These are phyloP conservation scores for Novumbra hubbsi DNA, from an alignment of 2,797 vertebrate genomes.

Conservation along the genomic window DNA sequence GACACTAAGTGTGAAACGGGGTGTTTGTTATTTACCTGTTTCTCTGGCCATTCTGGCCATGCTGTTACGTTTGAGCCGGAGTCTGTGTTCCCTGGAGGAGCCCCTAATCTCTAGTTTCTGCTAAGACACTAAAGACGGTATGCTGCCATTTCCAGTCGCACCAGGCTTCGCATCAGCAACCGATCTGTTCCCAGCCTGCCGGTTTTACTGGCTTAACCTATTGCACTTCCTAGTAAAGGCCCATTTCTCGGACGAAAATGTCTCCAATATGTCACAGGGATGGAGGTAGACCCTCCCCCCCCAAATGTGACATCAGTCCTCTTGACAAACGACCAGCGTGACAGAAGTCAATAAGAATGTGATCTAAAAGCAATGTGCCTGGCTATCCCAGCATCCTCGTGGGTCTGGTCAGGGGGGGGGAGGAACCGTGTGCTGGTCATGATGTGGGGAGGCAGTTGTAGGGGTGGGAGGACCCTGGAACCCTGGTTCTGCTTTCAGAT, in stretches of 20 bases:
- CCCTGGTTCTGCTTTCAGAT: conserved; percentile 44
- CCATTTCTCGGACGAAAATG: conserved; percentile 75
- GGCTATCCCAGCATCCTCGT: conserved; percentile 66
- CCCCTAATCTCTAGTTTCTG: conserved; percentile 45
- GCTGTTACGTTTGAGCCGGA: conserved; percentile 33
- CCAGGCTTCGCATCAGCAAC: conserved; percentile 47
- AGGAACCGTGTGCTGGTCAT: conserved; percentile 54
- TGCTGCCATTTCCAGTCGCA: conserved; percentile 35
- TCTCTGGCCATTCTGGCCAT: conserved; percentile 37
- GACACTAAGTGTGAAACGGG: background rate
- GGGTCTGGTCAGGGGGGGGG: conserved; percentile 46
- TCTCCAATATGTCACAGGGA: conserved; percentile 71
- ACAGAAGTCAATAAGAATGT: conserved; percentile 83
- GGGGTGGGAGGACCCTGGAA: conserved; percentile 56
- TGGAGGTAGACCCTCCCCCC: conserved; percentile 59
- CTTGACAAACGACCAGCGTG: conserved; percentile 80
- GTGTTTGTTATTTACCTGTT: conserved; percentile 3
- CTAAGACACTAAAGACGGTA: conserved; percentile 21
- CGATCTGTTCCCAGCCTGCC: conserved; percentile 51
- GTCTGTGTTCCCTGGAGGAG: conserved; percentile 36
- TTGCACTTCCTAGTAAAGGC: conserved; percentile 76
- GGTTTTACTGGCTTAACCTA: conserved; percentile 75
- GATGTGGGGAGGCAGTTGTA: conserved; percentile 69
- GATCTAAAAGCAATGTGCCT: conserved; percentile 81
- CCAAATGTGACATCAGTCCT: conserved; percentile 73